Evolutionary conservation across 1,140 invertebrate species (phyloP).

Genomic region (Lasaia peninsularis): DNA sequence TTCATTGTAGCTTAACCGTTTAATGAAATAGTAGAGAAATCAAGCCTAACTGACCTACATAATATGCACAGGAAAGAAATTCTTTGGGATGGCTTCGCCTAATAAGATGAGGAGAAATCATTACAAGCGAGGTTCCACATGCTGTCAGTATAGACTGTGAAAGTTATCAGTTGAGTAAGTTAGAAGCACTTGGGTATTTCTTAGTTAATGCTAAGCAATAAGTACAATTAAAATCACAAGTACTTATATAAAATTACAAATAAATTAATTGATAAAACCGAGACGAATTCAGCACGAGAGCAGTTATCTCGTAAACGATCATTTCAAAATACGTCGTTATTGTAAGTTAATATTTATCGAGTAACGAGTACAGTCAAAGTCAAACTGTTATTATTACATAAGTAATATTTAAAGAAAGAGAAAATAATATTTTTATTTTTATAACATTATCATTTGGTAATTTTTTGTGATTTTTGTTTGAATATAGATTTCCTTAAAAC

Average conservation of each 20-base stretch:
- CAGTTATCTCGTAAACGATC: too few species aligned
- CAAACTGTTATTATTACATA: too few species aligned
- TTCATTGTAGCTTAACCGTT: constrained; percentile 26
- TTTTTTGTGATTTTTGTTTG: too few species aligned
- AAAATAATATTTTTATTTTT: too few species aligned
- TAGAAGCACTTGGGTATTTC: constrained; percentile 3
- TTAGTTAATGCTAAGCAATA: not conserved
- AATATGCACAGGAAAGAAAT: constrained; percentile 62
- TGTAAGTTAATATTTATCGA: too few species aligned
- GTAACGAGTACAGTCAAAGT: too few species aligned
- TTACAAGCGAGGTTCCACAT: constrained; percentile 49
- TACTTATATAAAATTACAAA: not conserved
- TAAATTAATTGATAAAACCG: too few species aligned
- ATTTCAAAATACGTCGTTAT: too few species aligned
- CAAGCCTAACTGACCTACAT: constrained; percentile 50
- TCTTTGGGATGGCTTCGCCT: constrained; percentile 39
- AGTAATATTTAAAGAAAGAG: too few species aligned
- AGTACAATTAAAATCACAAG: not conserved
- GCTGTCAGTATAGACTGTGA: constrained; percentile 46
- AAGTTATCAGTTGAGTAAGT: constrained; percentile 43
- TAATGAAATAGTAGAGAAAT: constrained; percentile 39
- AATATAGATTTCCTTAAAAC: too few species aligned
- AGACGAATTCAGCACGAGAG: not conserved
- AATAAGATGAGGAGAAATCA: constrained; percentile 58
- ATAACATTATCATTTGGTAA: too few species aligned